These are phyloP conservation scores for Eubasilissa splendida DNA, from an alignment of 2,888 invertebrate species.

Conservation along the genomic window DNA sequence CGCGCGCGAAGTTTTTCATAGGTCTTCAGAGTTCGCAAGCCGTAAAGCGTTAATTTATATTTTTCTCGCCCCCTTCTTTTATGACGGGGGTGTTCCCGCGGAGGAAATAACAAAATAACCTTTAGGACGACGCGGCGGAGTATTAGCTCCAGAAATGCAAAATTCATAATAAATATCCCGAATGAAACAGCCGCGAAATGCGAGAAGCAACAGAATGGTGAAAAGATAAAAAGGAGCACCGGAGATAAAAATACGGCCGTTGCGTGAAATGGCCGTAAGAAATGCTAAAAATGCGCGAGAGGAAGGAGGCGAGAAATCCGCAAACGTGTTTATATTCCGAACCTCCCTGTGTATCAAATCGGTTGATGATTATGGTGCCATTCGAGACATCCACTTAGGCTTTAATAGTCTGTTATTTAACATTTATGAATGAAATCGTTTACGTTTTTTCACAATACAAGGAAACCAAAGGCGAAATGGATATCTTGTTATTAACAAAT, in stretches of 20 bases:
- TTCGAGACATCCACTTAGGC: constrained; percentile 15
- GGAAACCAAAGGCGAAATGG: no score
- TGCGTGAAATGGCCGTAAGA: constrained; percentile 44
- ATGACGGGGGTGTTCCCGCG: constrained; percentile 36
- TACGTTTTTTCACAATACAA: no score
- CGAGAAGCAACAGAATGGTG: constrained; percentile 40
- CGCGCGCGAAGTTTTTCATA: neutral
- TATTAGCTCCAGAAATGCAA: constrained; percentile 50
- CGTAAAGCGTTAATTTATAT: constrained; percentile 56
- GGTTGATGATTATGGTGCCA: constrained; percentile 20
- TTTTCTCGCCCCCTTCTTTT: constrained; percentile 42
- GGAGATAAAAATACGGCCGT: constrained; percentile 45
- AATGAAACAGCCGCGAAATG: constrained; percentile 54
- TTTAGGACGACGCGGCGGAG: constrained; percentile 21
- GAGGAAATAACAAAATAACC: constrained; percentile 55
- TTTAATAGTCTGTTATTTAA: constrained; percentile 4
- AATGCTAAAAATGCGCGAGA: constrained; percentile 40
- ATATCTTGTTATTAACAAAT: no score
- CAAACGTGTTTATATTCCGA: constrained; percentile 38
- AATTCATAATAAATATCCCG: constrained; percentile 55
- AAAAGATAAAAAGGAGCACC: constrained; percentile 49
- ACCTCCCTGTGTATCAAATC: constrained; percentile 35
- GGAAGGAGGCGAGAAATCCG: constrained; percentile 32
- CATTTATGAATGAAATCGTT: no score
- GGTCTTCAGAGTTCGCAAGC: constrained; percentile 43